A percentile compares a stretch with the other conserved stretches of the same genome.
Evolutionary conservation across 2,797 vertebrate genomes (phyloP).

Genomic region (Periophthalmus magnuspinnatus): DNA sequence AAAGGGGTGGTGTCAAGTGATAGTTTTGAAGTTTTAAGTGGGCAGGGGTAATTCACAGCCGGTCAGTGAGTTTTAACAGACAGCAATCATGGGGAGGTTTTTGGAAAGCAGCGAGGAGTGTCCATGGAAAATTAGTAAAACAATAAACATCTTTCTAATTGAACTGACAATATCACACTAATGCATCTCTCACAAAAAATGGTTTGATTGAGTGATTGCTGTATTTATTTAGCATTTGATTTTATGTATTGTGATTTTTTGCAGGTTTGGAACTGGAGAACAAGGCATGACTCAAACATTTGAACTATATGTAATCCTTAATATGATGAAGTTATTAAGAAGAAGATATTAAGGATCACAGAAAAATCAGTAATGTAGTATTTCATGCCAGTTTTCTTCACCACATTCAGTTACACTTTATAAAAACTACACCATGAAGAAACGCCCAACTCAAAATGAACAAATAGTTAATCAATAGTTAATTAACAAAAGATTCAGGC

Average conservation of each 20-base stretch:
- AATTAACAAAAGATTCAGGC: no score
- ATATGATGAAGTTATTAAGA: no score
- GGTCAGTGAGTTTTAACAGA: slow-evolving; percentile 7
- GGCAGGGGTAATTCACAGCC: slow-evolving; percentile 6
- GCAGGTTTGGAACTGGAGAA: background rate
- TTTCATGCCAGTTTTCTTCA: background rate
- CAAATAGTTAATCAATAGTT: no score
- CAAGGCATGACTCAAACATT: no score
- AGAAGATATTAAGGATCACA: no score
- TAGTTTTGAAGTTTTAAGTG: slow-evolving; percentile 12
- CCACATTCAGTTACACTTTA: no score
- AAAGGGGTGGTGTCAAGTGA: slow-evolving; percentile 16
- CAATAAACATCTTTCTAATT: background rate
- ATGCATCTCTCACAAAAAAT: background rate
- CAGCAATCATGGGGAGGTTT: background rate
- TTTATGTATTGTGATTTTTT: background rate
- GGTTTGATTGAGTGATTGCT: no score
- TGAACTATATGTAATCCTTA: no score
- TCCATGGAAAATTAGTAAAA: background rate
- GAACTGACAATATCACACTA: background rate
- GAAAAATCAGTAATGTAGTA: background rate
- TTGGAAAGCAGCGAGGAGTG: background rate
- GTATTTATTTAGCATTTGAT: background rate
- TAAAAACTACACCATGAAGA: no score
- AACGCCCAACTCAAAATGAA: no score